Evolutionary conservation across 2,797 vertebrate species (phyloP), one percentile per base, ranked within the genome.

Genomic region (Poecilia wingei): DNA sequence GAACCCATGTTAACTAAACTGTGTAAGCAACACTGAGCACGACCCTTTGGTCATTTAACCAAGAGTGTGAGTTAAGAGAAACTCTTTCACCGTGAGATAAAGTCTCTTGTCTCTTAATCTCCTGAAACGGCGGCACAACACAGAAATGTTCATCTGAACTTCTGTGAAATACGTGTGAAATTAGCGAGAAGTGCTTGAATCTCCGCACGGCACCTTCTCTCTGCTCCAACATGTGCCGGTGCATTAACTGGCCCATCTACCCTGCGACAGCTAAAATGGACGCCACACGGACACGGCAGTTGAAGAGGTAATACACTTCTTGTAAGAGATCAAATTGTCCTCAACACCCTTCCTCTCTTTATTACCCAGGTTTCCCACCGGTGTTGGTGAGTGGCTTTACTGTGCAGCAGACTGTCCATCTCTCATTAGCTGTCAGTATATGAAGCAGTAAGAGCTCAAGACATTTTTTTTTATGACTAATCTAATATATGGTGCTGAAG

Each of bases 81-180:
- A 80, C 78, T 76, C 75, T 72, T 78, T 59, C 33, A n/a, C 78
- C 76, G 47, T 61, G 53, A 57, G 53, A 77, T 77, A 86, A 80
- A 88, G 76, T 75, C 77, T 79, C 77, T 80, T 82, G 85, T 79
- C 74, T 84, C 72, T 78, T 88, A 91, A 95, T 90, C 84, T 88
- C 86, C 81, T 81, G 86, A 88, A 92, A 93, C 87, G 89, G 86
- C 82, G 78, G 84, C 39, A 88, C 84, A 86, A 89, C 87, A 90
- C 84, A 87, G 83, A 91, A 90, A 90, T 85, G 86, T 92, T 89
- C 90, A 82, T 74, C 86, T 71, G 87, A 90, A 89, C 86, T 80
- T 83, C 86, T 85, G 89, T 91, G 89, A 92, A 93, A 91, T 93
- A 91, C 92, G 91, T 92, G 93, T 94, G 93, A 94, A 93, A 93